A percentile compares a stretch with the other conserved stretches of the same genome.
Conservation (phyloP, 2,888 invertebrate genomes). For the Brenthis daphne region DNA sequence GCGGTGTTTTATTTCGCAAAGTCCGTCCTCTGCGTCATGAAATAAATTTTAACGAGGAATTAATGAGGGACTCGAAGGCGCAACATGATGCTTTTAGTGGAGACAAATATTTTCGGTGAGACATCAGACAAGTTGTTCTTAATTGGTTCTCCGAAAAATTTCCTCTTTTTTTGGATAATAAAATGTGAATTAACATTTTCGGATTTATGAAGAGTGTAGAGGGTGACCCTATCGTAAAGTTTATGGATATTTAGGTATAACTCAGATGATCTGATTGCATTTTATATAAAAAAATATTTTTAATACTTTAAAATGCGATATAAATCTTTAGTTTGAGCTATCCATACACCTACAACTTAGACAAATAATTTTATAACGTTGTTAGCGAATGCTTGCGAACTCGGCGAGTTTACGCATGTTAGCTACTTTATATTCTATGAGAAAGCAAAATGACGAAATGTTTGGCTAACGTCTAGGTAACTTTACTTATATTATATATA, state of each 20-base stretch:
- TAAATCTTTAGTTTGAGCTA: slow-evolving; percentile 4
- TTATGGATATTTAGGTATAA: not conserved
- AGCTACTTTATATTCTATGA: slow-evolving; percentile 56
- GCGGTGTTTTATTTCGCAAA: slow-evolving; percentile 40
- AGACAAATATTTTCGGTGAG: slow-evolving; percentile 37
- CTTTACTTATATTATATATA: no score
- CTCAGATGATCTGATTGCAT: not conserved
- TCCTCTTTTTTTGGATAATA: slow-evolving; percentile 26
- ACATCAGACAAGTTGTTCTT: slow-evolving; percentile 50
- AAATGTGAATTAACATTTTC: slow-evolving; percentile 17
- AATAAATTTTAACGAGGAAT: slow-evolving; percentile 64
- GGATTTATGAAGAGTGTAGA: not conserved
- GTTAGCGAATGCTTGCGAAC: slow-evolving; percentile 56
- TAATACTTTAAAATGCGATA: not conserved
- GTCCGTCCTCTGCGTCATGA: slow-evolving; percentile 38
- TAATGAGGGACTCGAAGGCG: slow-evolving; percentile 55
- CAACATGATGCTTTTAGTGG: slow-evolving; percentile 50
- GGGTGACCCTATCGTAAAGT: slow-evolving; percentile 8
- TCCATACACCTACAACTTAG: slow-evolving; percentile 26
- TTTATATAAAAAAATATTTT: not conserved
- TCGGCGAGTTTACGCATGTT: slow-evolving; percentile 43
- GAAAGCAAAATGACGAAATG: slow-evolving; percentile 25
- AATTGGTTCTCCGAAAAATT: slow-evolving; percentile 57
- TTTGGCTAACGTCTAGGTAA: no score
- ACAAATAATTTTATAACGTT: slow-evolving; percentile 50